A percentile compares a stretch with the other conserved stretches of the same genome.
Conservation (phyloP, 1,140 invertebrate species). For the Pygmarrhopalites habei region DNA sequence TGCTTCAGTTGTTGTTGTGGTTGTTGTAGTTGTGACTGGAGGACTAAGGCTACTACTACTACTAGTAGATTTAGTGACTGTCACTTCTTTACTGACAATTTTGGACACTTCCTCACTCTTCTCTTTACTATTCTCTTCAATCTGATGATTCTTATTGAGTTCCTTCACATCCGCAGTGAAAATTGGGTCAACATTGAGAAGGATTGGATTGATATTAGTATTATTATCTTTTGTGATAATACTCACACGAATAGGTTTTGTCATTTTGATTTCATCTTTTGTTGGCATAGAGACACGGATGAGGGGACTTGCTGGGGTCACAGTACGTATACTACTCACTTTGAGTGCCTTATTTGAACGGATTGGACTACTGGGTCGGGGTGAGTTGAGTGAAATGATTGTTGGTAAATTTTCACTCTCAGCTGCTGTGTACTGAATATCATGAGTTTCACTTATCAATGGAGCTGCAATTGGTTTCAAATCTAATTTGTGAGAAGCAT, state of each 20-base stretch:
- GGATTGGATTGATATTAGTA: background rate
- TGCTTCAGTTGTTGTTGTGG: conserved; percentile 5
- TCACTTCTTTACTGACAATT: conserved; percentile 2
- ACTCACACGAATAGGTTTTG: conserved; percentile 32
- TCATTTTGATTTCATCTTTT: conserved; percentile 18
- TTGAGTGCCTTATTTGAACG: conserved; percentile 29
- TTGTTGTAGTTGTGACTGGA: conserved; percentile 7
- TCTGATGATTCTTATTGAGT: background rate
- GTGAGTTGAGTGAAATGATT: conserved; percentile 12
- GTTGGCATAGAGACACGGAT: conserved; percentile 22
- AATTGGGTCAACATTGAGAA: background rate
- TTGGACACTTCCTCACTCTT: background rate
- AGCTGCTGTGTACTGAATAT: background rate
- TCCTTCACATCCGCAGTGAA: conserved; percentile 5
- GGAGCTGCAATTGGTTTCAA: conserved; percentile 19
- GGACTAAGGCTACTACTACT: background rate
- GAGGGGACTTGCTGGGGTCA: background rate
- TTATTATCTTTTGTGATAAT: conserved; percentile 34
- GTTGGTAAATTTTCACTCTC: conserved; percentile 14
- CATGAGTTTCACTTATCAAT: conserved; percentile 10
- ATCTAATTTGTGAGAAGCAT: background rate
- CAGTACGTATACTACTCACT: conserved; percentile 20
- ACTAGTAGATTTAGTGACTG: background rate
- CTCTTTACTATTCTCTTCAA: background rate
- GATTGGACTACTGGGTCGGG: background rate